Percentiles rank a stretch among this genome's conserved stretches.
These are phyloP conservation scores for Neolamprologus tretocephalus DNA, from an alignment of 2,113 vertebrate genomes.

Conservation along the genomic window DNA sequence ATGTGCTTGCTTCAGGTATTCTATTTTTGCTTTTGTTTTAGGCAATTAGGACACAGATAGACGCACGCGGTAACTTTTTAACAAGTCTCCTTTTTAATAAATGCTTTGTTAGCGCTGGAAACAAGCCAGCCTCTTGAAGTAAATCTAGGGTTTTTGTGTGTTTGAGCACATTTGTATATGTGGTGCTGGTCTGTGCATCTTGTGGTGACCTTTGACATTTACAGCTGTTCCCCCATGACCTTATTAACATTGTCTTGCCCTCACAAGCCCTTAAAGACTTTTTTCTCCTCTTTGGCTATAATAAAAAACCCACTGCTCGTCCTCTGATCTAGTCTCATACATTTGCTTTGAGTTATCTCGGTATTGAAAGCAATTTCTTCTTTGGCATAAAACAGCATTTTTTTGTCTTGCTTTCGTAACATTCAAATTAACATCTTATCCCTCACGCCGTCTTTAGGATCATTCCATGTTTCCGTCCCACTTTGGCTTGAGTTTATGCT, in stretches of 20 bases:
- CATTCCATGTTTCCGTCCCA: not conserved
- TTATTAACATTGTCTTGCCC: not conserved
- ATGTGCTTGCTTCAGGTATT: not conserved
- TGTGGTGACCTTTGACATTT: not conserved
- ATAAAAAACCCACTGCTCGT: not conserved
- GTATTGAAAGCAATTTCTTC: not conserved
- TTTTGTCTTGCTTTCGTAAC: not conserved
- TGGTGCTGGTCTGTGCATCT: not conserved
- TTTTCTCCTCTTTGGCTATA: not conserved
- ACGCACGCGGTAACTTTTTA: not conserved
- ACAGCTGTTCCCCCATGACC: slow-evolving; percentile 17
- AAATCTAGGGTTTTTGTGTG: not conserved
- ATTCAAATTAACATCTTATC: not conserved
- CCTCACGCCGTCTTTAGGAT: not conserved
- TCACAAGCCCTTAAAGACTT: not conserved
- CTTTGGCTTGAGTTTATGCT: not conserved
- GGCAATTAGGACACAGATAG: slow-evolving; percentile 23
- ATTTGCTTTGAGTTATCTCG: slow-evolving; percentile 12
- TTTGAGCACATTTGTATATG: not conserved
- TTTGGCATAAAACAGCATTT: slow-evolving; percentile 1
- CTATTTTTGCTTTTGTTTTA: slow-evolving; percentile 10
- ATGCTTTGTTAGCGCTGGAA: slow-evolving; percentile 8
- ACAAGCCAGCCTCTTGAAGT: not conserved
- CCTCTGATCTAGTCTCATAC: not conserved
- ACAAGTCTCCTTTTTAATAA: slow-evolving; percentile 21